These are phyloP conservation scores for Scalopus aquaticus DNA, from an alignment of 2,113 vertebrate species.

Conservation along the genomic window DNA sequence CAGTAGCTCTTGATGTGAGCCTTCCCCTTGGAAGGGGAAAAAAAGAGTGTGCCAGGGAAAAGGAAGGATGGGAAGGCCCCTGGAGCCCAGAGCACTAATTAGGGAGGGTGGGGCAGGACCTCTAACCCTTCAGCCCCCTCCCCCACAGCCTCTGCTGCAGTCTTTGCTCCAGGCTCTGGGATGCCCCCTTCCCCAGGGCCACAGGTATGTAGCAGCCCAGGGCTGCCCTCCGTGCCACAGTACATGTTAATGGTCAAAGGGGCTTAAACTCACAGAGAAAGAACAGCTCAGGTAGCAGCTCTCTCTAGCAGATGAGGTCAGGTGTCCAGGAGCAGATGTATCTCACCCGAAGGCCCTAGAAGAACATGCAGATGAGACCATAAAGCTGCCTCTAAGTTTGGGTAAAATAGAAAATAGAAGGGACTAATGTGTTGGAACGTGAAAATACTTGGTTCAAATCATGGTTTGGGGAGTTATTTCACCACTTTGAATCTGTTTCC, in stretches of 20 bases:
- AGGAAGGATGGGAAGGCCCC: not conserved
- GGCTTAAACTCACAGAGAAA: not conserved
- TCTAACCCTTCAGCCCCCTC: not conserved
- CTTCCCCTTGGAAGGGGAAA: not conserved
- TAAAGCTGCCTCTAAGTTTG: not conserved
- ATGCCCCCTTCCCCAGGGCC: not conserved
- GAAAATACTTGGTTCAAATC: not conserved
- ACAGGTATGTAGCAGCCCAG: not conserved
- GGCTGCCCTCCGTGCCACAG: not conserved
- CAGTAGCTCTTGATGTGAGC: not conserved
- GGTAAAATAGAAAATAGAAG: not conserved
- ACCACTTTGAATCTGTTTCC: not conserved
- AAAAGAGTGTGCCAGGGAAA: not conserved
- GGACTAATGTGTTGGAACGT: not conserved
- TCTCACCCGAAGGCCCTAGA: not conserved
- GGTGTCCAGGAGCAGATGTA: not conserved
- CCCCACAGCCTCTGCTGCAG: not conserved
- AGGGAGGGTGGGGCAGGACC: no score
- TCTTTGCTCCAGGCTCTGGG: no score
- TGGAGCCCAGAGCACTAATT: not conserved
- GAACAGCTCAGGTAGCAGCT: not conserved
- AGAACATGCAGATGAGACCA: not conserved
- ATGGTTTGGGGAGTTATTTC: not conserved
- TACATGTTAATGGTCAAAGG: not conserved
- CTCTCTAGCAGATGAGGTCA: not conserved